phyloP scores from a whole-genome alignment of 92 coral and sea anemone species.

The Zoanthus sansibaricus region DNA sequence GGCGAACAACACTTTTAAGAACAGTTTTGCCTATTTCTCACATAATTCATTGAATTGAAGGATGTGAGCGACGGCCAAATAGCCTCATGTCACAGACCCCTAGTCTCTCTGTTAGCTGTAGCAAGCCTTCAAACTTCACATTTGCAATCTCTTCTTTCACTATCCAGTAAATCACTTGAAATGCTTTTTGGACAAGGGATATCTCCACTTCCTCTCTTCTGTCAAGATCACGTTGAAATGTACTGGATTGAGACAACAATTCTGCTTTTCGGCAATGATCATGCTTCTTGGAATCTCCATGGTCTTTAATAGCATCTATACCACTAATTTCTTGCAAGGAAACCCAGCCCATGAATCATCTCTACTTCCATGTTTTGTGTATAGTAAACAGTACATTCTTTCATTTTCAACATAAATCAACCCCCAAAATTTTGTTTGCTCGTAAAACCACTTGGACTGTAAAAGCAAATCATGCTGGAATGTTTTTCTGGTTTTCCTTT shows the following conservation, averaged over 20 bases:
- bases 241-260: slow-evolving; percentile 35
- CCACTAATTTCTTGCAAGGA: slow-evolving; percentile 45
- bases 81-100: slow-evolving; percentile 8
- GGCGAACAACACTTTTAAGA: background rate
- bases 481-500: too few relatives aligned
- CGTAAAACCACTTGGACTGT: too few relatives aligned
- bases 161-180: slow-evolving; percentile 1
- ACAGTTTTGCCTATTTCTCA: background rate
- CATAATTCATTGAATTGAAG: background rate
- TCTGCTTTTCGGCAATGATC: slow-evolving; percentile 30
- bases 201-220: slow-evolving; percentile 16
- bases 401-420: background rate
- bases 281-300: slow-evolving; percentile 35
- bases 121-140: slow-evolving; percentile 1
- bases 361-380: background rate
- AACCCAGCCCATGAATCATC: slow-evolving; percentile 3
- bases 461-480: too few relatives aligned
- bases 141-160: background rate
- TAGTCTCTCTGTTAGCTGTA: slow-evolving; percentile 1
- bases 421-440: background rate
- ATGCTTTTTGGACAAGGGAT: background rate
- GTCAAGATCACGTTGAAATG: slow-evolving; percentile 29
- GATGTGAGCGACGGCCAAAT: background rate
- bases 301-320: slow-evolving; percentile 34
- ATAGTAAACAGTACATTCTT: background rate